Evolutionary conservation across 2,888 invertebrate species (phyloP), one percentile per base, ranked within the genome.

Genomic region (Aporophyla lueneburgensis): DNA sequence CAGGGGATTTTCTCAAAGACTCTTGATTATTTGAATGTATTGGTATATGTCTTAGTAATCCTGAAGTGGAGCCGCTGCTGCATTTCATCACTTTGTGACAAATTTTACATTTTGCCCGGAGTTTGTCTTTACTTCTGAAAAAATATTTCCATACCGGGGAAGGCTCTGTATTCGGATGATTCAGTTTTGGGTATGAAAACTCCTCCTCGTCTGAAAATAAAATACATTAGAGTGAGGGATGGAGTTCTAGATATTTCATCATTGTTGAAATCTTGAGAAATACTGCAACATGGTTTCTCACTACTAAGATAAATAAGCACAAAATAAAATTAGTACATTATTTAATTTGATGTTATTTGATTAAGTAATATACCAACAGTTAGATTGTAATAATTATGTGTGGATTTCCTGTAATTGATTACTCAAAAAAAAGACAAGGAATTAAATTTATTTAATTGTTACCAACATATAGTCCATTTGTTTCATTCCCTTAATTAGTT

Each of bases 11-110:
- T 19, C 5, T 10, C 5, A 5, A 0, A 59, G 10, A 33, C 33
- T 33, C 33, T 33, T 33, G 33, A 33, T 33, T 33, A 33, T 33
- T 33, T 33, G 33, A 33, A 21, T 74, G 75, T 51, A 3, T 27
- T 27, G 16, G 21, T 67, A 77, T 5, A 76, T 76, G 76, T 21
- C 54, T 33, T 6, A 33, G 14, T 46, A 77, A 33, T 16, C 79
- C 77, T 33, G 77, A 71, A 58, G 80, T 78, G 49, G 78, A 78
- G 1, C 69, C 69, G 7, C 1, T 16, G 7, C 16, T 14, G 14
- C 77, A 77, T 79, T 77, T 77, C 6, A 77, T n/a, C 4, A 77
- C 51, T 33, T 63, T 79, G 33, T 7, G 21, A 46, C 77, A 77
- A 33, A 78, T 3, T 71, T 51, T 71, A 71, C 77, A 77, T 56